A percentile compares a stretch with the other conserved stretches of the same genome.
Evolutionary conservation across 2,113 vertebrate species (phyloP).

Genomic region (Hemicordylus capensis): DNA sequence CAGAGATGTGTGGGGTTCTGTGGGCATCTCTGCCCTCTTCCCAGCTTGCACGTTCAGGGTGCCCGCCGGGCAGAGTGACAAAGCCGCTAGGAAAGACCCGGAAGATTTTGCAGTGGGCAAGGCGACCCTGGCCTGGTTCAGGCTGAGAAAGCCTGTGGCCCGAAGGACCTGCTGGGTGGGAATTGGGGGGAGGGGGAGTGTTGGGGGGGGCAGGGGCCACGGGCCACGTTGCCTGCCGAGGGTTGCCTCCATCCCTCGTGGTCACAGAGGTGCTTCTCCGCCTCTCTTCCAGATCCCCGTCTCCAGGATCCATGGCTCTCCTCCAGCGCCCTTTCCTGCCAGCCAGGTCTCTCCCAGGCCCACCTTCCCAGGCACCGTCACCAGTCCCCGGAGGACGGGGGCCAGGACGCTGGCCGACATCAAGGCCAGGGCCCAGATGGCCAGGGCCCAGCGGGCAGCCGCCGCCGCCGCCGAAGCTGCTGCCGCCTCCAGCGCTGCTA

Average conservation of each 20-base stretch:
- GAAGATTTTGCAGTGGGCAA: not conserved
- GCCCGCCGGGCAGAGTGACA: not conserved
- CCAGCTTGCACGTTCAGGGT: not conserved
- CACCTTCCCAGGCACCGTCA: constrained; percentile 77
- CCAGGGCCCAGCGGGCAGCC: constrained; percentile 89
- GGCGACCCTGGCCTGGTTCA: too few species aligned
- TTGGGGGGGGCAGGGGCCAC: too few species aligned
- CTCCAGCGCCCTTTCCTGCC: constrained; percentile 81
- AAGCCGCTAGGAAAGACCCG: too few species aligned
- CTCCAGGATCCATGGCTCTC: constrained; percentile 80
- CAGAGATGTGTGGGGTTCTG: too few species aligned
- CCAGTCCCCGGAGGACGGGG: constrained; percentile 88
- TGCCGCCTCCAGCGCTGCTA: constrained; percentile 55
- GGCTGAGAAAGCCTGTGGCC: too few species aligned
- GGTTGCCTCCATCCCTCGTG: not conserved
- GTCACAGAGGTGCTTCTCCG: not conserved
- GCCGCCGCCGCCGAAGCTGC: constrained; percentile 78
- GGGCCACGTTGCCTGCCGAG: too few species aligned
- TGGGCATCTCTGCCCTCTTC: not conserved
- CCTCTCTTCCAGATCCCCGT: constrained; percentile 87
- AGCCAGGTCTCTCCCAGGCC: constrained; percentile 88
- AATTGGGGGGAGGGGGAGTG: too few species aligned
- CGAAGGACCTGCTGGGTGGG: too few species aligned
- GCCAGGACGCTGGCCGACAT: constrained; percentile 96
- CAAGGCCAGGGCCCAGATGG: constrained; percentile 95